Percentiles rank a stretch among this genome's conserved stretches.
phyloP scores from a whole-genome alignment of 1,140 invertebrate species.

The Philopotamus ludificatus region DNA sequence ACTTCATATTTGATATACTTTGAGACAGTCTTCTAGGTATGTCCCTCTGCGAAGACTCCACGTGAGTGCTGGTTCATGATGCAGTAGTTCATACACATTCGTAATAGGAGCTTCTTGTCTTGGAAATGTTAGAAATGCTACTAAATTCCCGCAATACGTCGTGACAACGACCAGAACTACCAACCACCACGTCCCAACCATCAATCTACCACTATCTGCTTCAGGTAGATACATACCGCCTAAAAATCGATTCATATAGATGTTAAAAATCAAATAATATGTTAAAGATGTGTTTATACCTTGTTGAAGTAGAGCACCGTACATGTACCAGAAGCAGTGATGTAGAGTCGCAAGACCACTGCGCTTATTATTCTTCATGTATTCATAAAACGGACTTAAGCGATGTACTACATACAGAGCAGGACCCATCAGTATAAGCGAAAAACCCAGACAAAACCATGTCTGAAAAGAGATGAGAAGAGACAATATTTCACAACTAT shows the following conservation, averaged over 20 bases:
- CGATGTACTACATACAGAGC: conserved; percentile 75
- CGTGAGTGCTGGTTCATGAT: conserved; percentile 60
- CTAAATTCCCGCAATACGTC: conserved; percentile 89
- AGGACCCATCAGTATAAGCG: conserved; percentile 75
- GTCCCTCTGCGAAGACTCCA: conserved; percentile 77
- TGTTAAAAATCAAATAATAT: too few relatives aligned
- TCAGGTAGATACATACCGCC: conserved; percentile 82
- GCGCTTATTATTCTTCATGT: conserved; percentile 55
- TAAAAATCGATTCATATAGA: conserved; percentile 49
- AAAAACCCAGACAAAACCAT: conserved; percentile 73
- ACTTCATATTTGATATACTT: conserved; percentile 47
- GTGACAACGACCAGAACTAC: conserved; percentile 87
- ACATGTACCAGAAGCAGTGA: conserved; percentile 88
- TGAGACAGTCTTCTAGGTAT: conserved; percentile 69
- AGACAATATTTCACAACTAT: background rate
- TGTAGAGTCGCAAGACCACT: conserved; percentile 66
- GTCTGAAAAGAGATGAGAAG: conserved; percentile 67
- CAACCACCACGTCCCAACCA: conserved; percentile 91
- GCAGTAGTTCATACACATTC: conserved; percentile 69
- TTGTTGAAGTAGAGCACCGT: conserved; percentile 87
- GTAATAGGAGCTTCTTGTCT: conserved; percentile 77
- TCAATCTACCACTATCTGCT: conserved; percentile 82
- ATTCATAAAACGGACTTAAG: conserved; percentile 68
- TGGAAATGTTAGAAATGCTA: conserved; percentile 91
- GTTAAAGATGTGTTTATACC: conserved; percentile 60